These are phyloP conservation scores for Varecia variegata DNA, from an alignment of 2,797 vertebrate genomes.

Conservation along the genomic window DNA sequence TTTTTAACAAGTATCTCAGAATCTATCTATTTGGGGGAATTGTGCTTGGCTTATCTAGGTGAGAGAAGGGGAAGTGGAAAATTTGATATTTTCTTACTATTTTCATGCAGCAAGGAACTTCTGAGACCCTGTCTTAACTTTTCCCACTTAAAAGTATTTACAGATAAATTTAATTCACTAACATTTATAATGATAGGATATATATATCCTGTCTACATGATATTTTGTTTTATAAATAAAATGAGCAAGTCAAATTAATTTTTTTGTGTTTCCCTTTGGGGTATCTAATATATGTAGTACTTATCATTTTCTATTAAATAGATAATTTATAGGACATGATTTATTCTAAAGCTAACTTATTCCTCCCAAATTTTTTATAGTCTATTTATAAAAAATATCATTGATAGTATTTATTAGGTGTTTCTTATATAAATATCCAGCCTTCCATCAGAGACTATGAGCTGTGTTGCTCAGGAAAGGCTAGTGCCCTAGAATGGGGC, in stretches of 20 bases:
- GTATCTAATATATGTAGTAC: background rate
- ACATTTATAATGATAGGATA: background rate
- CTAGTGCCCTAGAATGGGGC: background rate
- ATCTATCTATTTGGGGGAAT: background rate
- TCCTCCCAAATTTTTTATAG: background rate
- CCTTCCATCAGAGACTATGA: background rate
- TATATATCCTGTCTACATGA: background rate
- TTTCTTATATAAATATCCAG: background rate
- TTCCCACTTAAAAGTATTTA: background rate
- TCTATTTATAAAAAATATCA: background rate
- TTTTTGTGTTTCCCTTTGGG: background rate
- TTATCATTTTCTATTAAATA: background rate
- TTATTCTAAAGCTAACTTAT: background rate
- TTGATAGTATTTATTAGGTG: background rate
- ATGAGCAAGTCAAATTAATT: background rate
- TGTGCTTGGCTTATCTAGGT: background rate
- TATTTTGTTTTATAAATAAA: background rate
- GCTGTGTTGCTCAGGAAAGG: background rate
- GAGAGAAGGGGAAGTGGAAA: fast-evolving
- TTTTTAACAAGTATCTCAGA: background rate
- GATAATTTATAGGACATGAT: background rate
- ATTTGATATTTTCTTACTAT: background rate
- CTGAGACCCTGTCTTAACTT: background rate
- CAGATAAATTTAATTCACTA: background rate
- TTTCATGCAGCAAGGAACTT: background rate